Conservation (phyloP, 2,113 vertebrate genomes). For the Sylvilagus bachmani region DNA sequence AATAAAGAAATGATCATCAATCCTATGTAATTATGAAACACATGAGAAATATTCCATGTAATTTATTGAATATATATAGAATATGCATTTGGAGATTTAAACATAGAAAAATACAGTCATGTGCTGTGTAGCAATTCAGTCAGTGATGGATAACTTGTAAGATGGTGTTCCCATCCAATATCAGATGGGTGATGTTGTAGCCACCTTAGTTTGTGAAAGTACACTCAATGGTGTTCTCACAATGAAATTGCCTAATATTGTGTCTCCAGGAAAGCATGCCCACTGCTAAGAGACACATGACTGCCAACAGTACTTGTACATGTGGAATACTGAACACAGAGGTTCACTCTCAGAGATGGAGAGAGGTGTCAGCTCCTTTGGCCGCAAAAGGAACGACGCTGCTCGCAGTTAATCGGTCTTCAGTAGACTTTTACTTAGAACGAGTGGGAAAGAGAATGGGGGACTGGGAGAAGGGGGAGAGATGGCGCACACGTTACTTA, state of each 20-base stretch:
- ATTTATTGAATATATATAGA: neutral
- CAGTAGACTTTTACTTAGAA: too few species aligned
- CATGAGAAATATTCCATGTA: neutral
- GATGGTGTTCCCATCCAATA: neutral
- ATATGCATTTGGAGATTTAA: neutral
- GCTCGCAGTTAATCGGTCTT: too few species aligned
- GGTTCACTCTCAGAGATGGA: neutral
- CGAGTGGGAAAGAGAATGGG: too few species aligned
- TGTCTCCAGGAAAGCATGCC: neutral
- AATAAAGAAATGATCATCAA: neutral
- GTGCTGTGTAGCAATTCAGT: neutral
- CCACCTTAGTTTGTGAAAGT: neutral
- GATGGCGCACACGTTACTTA: too few species aligned
- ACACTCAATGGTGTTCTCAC: neutral
- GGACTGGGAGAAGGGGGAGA: too few species aligned
- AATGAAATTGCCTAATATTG: neutral
- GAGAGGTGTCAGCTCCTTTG: too few species aligned
- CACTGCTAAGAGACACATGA: neutral
- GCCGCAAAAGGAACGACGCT: too few species aligned
- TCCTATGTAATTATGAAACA: neutral
- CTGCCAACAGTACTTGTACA: neutral
- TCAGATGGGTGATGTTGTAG: neutral
- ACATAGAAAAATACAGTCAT: neutral
- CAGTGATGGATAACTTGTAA: neutral
- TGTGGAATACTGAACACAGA: neutral